Evolutionary conservation across 2,113 vertebrate genomes (phyloP).

Genomic region (Takifugu bimaculatus): DNA sequence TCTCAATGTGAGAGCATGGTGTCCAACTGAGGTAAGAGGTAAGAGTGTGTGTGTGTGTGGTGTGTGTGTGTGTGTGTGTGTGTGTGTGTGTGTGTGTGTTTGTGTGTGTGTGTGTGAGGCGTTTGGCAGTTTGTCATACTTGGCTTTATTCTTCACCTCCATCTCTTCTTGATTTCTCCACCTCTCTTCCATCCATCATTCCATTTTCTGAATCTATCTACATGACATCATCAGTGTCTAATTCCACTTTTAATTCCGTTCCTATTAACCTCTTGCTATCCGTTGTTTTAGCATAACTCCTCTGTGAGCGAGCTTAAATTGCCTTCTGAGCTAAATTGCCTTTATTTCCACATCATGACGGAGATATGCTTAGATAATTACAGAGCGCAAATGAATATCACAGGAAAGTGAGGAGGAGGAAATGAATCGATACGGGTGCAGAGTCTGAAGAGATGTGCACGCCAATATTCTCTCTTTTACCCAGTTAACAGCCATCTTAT

Average conservation of each 20-base stretch:
- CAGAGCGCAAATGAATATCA: conserved; percentile 49
- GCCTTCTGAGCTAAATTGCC: conserved; percentile 69
- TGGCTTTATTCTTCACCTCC: background rate
- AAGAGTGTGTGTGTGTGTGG: conserved; percentile 3
- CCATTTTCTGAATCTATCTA: background rate
- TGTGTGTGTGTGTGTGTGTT: too few relatives aligned
- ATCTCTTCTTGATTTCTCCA: background rate
- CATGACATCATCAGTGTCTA: conserved; percentile 63
- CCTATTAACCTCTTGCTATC: conserved; percentile 74
- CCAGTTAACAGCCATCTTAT: background rate
- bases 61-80: too few relatives aligned
- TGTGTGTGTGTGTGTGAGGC: background rate
- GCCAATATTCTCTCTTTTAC: background rate
- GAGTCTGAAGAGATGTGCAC: background rate
- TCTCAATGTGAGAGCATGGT: conserved; percentile 1
- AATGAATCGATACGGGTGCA: conserved; percentile 26
- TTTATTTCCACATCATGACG: conserved; percentile 71
- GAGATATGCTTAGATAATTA: conserved; percentile 71
- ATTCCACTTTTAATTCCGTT: conserved; percentile 73
- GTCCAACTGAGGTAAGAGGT: too few relatives aligned
- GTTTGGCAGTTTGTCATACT: background rate
- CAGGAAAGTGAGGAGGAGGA: conserved; percentile 26
- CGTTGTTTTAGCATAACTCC: conserved; percentile 74
- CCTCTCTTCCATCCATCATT: background rate
- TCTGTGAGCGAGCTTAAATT: conserved; percentile 51